phyloP scores from a whole-genome alignment of 2,888 invertebrate species.

The Tigriopus californicus region DNA sequence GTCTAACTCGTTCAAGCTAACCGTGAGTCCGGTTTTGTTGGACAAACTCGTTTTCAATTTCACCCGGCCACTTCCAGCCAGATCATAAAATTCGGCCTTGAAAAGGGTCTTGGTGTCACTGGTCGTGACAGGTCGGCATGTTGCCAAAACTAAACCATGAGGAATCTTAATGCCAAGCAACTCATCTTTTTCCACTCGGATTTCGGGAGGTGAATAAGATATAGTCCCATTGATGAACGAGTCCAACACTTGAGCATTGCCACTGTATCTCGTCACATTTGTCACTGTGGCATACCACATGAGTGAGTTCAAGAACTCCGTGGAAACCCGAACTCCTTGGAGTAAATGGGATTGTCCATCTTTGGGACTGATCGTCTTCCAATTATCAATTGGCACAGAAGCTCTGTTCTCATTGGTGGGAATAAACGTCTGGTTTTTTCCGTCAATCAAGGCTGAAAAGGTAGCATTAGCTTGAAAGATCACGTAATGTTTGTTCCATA shows the following conservation, averaged over 20 bases:
- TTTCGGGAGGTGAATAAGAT: not conserved
- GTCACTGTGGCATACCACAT: conserved; percentile 6
- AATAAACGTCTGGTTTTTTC: conserved; percentile 1
- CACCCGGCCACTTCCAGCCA: not conserved
- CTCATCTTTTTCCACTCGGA: not conserved
- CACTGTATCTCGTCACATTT: not conserved
- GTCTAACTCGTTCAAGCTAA: not conserved
- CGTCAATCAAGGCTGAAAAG: not conserved
- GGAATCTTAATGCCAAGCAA: not conserved
- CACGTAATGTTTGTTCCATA: conserved; percentile 1
- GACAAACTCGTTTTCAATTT: not conserved
- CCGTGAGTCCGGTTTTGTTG: not conserved
- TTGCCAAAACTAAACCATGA: not conserved
- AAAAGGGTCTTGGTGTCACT: not conserved
- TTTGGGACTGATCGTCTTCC: not conserved
- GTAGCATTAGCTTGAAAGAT: not conserved
- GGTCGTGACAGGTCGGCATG: not conserved
- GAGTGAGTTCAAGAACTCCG: not conserved
- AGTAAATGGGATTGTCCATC: conserved; percentile 6
- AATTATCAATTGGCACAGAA: not conserved
- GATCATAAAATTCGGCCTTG: conserved; percentile 4
- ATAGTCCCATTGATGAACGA: conserved; percentile 9
- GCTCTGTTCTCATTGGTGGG: not conserved
- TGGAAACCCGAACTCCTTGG: conserved; percentile 3
- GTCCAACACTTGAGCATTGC: not conserved